Conservation (phyloP, 2,113 vertebrate species). For the Cyphomyrus plagiostoma region DNA sequence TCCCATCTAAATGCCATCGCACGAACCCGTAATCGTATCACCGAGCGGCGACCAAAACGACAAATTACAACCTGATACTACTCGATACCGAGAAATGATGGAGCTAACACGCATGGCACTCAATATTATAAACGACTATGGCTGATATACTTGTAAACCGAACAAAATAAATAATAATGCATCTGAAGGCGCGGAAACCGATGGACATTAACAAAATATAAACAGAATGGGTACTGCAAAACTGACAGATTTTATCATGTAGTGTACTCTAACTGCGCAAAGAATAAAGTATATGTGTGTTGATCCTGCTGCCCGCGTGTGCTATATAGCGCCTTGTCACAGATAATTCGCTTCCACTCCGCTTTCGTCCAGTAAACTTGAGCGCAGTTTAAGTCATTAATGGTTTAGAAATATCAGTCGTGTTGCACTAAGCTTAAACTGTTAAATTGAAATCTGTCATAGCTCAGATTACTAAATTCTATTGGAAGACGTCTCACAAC, state of each 20-base stretch:
- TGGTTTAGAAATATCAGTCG: not conserved
- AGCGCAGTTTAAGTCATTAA: not conserved
- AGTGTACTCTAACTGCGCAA: not conserved
- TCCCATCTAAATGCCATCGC: not conserved
- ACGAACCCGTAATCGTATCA: not conserved
- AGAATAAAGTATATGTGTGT: not conserved
- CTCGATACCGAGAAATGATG: conserved; percentile 1
- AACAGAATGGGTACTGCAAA: not conserved
- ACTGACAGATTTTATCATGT: not conserved
- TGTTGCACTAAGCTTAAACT: not conserved
- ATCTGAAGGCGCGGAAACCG: not conserved
- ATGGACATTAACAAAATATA: not conserved
- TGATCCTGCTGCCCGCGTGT: not conserved
- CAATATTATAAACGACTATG: not conserved
- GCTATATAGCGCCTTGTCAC: not conserved
- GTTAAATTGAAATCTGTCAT: not conserved
- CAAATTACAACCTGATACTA: conserved; percentile 1
- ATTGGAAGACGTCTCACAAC: not conserved
- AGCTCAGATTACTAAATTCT: not conserved
- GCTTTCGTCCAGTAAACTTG: not conserved
- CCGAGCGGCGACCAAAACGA: not conserved
- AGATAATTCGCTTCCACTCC: not conserved
- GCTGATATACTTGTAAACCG: not conserved
- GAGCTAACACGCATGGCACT: not conserved
- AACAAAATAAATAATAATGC: not conserved